phyloP scores from a whole-genome alignment of 2,797 vertebrate genomes.

The Holocentrus rufus region DNA sequence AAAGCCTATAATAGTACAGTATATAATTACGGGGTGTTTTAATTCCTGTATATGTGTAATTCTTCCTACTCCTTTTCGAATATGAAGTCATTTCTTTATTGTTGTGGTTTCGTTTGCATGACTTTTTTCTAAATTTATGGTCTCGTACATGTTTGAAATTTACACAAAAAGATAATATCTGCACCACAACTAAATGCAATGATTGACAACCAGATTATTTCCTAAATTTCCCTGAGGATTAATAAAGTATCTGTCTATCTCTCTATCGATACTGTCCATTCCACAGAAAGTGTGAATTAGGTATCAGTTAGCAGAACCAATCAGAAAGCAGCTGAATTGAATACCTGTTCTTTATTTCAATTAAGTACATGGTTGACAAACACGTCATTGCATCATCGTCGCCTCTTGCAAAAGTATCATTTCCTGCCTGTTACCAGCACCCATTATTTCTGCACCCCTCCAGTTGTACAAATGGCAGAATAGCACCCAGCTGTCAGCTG shows the following conservation, averaged over 20 bases:
- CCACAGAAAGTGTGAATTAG: neutral
- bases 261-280: neutral
- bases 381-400: slow-evolving; percentile 34
- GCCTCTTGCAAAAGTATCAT: slow-evolving; percentile 46
- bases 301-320: neutral
- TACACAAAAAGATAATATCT: neutral
- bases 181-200: neutral
- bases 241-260: no score
- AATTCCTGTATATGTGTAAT: no score
- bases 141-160: no score
- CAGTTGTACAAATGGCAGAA: slow-evolving; percentile 97
- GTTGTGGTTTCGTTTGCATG: no score
- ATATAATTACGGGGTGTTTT: no score
- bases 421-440: slow-evolving; percentile 50
- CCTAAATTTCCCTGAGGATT: no score
- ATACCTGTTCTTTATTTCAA: slow-evolving; percentile 16
- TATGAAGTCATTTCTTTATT: no score
- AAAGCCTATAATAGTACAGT: no score
- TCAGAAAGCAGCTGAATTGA: slow-evolving; percentile 38
- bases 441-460: slow-evolving; percentile 68
- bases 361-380: slow-evolving; percentile 51
- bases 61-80: no score
- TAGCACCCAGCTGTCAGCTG: slow-evolving; percentile 95
- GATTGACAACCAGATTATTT: neutral
- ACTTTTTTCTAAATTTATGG: no score